phyloP scores from a whole-genome alignment of 92 coral and sea anemone species.

The Anthopleura xanthogrammica region DNA sequence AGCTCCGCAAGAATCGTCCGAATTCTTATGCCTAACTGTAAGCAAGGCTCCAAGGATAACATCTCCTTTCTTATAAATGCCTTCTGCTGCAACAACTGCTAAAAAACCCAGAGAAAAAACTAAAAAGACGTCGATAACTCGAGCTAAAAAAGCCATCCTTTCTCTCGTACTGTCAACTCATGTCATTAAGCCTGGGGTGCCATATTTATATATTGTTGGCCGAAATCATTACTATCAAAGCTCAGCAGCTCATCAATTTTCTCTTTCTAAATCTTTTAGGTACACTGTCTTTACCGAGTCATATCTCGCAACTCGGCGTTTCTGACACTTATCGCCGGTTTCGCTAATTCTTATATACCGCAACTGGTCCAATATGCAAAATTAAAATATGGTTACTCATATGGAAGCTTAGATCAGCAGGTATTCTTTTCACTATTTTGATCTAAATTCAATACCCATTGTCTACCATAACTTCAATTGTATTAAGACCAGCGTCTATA shows the following conservation, averaged over 20 bases:
- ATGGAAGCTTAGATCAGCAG: conserved; percentile 1
- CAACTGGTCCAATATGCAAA: conserved; percentile 13
- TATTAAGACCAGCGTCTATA: too few species aligned
- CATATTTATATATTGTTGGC: background rate
- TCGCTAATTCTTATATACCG: conserved; percentile 1
- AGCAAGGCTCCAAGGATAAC: conserved; percentile 59
- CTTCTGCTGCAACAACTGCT: conserved; percentile 24
- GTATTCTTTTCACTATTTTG: background rate
- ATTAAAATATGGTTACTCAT: background rate
- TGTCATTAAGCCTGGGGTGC: background rate
- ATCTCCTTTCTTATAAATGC: conserved; percentile 50
- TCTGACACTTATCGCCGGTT: background rate
- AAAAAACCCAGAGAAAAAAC: background rate
- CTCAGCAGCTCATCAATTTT: background rate
- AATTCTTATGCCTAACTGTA: conserved; percentile 53
- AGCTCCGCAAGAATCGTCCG: conserved; percentile 51
- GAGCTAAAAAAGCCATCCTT: conserved; percentile 1
- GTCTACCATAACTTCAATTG: too few species aligned
- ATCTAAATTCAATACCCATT: background rate
- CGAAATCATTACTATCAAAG: background rate
- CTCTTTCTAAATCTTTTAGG: background rate
- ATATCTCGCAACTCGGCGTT: background rate
- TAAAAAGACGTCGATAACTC: background rate
- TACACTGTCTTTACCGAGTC: background rate
- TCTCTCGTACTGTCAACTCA: background rate